Evolutionary conservation across 1,140 invertebrate genomes (phyloP), one percentile per base, ranked within the genome.

Genomic region (Drosophila prosaltans): DNA sequence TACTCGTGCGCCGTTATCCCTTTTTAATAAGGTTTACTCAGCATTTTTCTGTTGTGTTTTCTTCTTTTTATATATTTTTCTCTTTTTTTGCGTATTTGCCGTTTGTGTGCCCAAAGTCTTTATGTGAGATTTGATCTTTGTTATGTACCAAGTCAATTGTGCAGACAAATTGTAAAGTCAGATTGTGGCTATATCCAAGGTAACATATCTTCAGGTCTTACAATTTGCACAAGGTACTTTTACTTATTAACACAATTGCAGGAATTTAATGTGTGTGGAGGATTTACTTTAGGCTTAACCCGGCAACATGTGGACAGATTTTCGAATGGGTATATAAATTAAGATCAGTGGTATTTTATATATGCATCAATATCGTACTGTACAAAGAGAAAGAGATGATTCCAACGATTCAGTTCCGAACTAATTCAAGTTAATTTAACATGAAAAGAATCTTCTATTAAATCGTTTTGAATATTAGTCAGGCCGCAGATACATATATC

Each of bases 21-120:
- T 88, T 88, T 88, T 88, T 88, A 88, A 88, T 88, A 88, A 88
- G 84, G 84, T 88, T 88, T 88, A 89, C 84, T 88, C 84, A 88
- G 84, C 84, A 88, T 78, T 79, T 79, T 81, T 89, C 84, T 80
- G 72, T 55, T 70, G 68, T 63, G 51, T 77, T 32, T 65, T 58
- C 65, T 45, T 65, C 45, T 61, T 62, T 75, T 62, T 58, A 67
- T 68, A 2, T 36, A 6, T 73, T 83, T 64, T 63, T 63, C 75
- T 74, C 48, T 41, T 48, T 36, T 48, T 30, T 2, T 30, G 26
- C 69, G 67, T 66, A 63, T 75, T 70, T 84, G 1, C 8, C 28
- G 62, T 73, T 83, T 89, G 80, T 48, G 16, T 48, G 8, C 45
- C 7, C 21, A 8, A 8, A 51, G 45, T 51, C 45, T 89, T 88